Evolutionary conservation across 2,113 vertebrate genomes (phyloP), one percentile per base, ranked within the genome.

Genomic region (Saguinus imperator): DNA sequence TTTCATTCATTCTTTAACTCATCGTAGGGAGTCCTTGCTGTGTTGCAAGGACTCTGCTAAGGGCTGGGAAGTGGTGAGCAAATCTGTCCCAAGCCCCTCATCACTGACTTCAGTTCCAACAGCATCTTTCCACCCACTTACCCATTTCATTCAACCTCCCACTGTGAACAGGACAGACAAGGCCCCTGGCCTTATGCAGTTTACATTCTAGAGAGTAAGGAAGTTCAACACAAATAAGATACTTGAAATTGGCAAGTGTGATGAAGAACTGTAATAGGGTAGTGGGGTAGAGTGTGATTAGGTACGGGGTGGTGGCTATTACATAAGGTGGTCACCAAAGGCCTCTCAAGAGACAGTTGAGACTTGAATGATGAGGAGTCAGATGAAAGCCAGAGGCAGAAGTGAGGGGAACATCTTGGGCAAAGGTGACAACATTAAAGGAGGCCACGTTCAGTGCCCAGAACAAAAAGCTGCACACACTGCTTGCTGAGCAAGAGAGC

Each of bases 271-370:
- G 75, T 72, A 37, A 57, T 3, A 14, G n/a, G 57, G 21, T 10
- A 1, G 0, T 27, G 4, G 35, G 8, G 4, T 10, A 6, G 21
- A 11, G 35, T 27, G 29, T 32, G 66, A n/a, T 18, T 16, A 6
- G 20, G 43, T 11, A 0, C 48, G 35, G 29, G 21, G 32, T 12
- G n/a, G 48, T 4, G 66, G 80, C 20, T 1, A 0, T 79, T 61
- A 58, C 1, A 2, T 1, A 10, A 14, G 12, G 7, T 48, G 35
- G 27, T 25, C 76, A 92, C 75, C 48, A 37, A n/a, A 37, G 70
- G 61, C 27, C 45, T n/a, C 43, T 23, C 43, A 32, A 48, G 57
- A 90, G 48, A 77, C 21, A 25, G 10, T 5, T 10, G 61, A 43
- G 45, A 43, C 20, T 4, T 61, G 64, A 29, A 17, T 1, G 43